Conservation (phyloP, 2,888 invertebrate species). For the Andricus curvator region DNA sequence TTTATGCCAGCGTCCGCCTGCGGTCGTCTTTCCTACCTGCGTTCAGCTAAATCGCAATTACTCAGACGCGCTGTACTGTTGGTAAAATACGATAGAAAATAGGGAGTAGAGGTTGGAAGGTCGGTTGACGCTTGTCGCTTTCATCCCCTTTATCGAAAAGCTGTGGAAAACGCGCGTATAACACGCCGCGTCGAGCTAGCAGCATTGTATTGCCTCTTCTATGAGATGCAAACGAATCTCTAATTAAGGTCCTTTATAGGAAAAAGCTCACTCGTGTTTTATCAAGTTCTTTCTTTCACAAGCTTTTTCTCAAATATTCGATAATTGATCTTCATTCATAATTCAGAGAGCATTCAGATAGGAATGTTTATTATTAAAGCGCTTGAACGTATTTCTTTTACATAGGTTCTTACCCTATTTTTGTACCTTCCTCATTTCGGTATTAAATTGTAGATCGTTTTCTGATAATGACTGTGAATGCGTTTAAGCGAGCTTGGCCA, state of each 20-base stretch:
- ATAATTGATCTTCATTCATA: neutral
- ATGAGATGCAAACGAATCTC: constrained; percentile 11
- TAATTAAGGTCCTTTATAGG: constrained; percentile 8
- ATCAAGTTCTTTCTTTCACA: neutral
- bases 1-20: constrained; percentile 68
- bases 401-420: too few relatives aligned
- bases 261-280: neutral
- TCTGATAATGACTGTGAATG: too few relatives aligned
- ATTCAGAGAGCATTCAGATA: neutral
- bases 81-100: constrained; percentile 39
- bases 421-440: too few relatives aligned
- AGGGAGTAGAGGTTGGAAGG: constrained; percentile 13
- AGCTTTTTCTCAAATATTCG: neutral
- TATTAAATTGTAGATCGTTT: too few relatives aligned
- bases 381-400: too few relatives aligned
- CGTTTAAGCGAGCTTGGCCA: too few relatives aligned
- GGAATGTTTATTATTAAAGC: neutral
- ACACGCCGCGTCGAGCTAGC: neutral
- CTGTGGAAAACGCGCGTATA: constrained; percentile 13
- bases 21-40: constrained; percentile 62
- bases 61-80: constrained; percentile 59
- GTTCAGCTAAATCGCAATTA: constrained; percentile 72
- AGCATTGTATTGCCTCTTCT: constrained; percentile 15
- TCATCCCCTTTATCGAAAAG: constrained; percentile 30
- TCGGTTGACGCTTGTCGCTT: constrained; percentile 37